Base-by-base conservation (phyloP, 2,113 vertebrate species). In the Anarrhichthys ocellatus region DNA sequence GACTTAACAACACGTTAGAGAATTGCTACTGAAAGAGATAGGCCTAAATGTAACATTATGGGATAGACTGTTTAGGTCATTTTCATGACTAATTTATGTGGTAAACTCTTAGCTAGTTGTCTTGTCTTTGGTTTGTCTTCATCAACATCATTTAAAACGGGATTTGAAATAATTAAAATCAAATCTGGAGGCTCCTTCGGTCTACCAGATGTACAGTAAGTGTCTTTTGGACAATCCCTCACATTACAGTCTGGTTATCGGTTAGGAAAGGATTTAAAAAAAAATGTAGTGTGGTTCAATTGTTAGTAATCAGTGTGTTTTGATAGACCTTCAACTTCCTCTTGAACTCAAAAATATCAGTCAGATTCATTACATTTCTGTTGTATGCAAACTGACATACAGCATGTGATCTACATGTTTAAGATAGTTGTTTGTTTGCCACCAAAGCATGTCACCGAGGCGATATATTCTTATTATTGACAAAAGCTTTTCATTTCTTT, bases 121-220 rank as follows among this genome's bases (percentile, higher is more conserved):
- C 17, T 61, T 63, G 9, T 76, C 80, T 80, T 80, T 80, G 67
- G 71, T 76, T 82, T 71, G 24, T 22, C 36, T 64, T 82, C 9
- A 75, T 70, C 20, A 44, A 70, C 42, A 67, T 61, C 0, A 58
- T 56, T 78, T 3, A 34, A 64, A 42, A 76, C 9, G 50, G 38
- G 10, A 63, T 27, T 11, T 62, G 0, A 73, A 67, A 29, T 77
- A 1, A 18, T 42, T 4, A 14, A 6, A 32, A 2, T 48, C 22
- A 65, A 38, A 20, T 24, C 11, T 63, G 34, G 42, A 38, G 54
- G 56, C 20, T 6, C 14, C 4, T 6, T 65, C 20, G 18, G 46
- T 22, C 13, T 9, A 18, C 9, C 13, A 2, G n/a, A 2, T 4
- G 18, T 54, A 54, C n/a, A 42, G 9, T 15, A 42, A 10, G 2